Conservation (phyloP, 2,113 vertebrate genomes). For the Rhipidura dahli region DNA sequence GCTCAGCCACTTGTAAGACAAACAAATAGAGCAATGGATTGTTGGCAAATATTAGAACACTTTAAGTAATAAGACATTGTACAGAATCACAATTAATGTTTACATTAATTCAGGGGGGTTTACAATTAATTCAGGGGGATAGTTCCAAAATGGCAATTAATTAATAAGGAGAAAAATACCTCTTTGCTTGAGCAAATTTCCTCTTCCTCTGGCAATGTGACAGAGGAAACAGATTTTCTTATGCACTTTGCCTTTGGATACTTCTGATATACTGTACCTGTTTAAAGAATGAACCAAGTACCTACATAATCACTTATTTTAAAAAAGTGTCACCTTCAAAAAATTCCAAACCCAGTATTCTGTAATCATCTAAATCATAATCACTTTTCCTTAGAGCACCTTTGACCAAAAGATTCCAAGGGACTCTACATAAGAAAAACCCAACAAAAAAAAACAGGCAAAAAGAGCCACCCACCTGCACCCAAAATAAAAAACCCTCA, state of each 20-base stretch:
- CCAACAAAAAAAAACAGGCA: no score
- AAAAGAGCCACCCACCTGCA: background rate
- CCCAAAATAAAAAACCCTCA: background rate
- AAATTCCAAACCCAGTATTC: background rate
- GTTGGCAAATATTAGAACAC: background rate
- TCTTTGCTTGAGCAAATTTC: conserved; percentile 77
- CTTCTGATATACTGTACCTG: conserved; percentile 74
- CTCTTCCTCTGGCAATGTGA: conserved; percentile 72
- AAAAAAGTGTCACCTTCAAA: background rate
- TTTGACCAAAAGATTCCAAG: background rate
- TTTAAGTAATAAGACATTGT: background rate
- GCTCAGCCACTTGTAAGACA: conserved; percentile 77
- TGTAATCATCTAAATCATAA: background rate
- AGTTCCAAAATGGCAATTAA: background rate
- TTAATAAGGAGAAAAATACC: conserved; percentile 57
- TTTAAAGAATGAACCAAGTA: background rate
- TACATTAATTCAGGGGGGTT: background rate
- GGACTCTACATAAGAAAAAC: background rate
- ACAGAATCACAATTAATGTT: background rate
- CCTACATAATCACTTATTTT: background rate
- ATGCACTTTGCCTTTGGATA: conserved; percentile 40
- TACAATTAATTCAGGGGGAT: background rate
- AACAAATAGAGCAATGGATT: background rate
- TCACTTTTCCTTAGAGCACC: background rate
- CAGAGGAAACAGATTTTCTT: conserved; percentile 30